Evolutionary conservation across 2,888 invertebrate genomes (phyloP).

Genomic region (Hirtodrosophila cameraria): DNA sequence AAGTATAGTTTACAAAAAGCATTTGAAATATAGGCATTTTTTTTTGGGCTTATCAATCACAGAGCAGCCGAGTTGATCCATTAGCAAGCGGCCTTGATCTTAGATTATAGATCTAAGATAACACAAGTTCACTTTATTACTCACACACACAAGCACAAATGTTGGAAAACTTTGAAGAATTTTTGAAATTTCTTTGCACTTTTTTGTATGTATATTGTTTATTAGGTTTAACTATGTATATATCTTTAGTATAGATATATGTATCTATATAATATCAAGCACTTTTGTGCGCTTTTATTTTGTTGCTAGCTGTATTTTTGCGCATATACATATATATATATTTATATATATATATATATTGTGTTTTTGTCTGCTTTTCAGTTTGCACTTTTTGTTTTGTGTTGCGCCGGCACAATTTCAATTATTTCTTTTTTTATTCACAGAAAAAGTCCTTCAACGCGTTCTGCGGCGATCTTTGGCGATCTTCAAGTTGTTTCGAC

Average conservation of each 20-base stretch:
- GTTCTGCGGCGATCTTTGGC: too few species aligned
- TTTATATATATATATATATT: constrained; percentile 2
- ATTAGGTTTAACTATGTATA: neutral
- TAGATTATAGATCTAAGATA: constrained; percentile 33
- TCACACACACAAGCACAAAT: constrained; percentile 17
- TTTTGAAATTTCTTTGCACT: constrained; percentile 13
- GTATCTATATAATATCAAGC: constrained; percentile 2
- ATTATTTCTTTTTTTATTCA: constrained; percentile 31
- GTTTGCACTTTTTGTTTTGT: constrained; percentile 26
- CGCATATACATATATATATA: constrained; percentile 6
- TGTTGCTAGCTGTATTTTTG: constrained; percentile 12
- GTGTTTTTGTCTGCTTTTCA: constrained; percentile 5
- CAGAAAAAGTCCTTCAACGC: constrained; percentile 55
- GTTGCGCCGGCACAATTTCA: constrained; percentile 48
- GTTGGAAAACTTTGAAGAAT: constrained; percentile 1
- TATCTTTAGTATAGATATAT: constrained; percentile 16
- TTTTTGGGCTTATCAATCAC: constrained; percentile 50
- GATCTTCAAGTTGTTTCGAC: constrained; percentile 41
- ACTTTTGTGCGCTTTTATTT: constrained; percentile 15
- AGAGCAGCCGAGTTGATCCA: too few species aligned
- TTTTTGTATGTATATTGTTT: constrained; percentile 4
- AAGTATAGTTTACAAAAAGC: too few species aligned
- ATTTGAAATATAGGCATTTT: too few species aligned
- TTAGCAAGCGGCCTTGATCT: constrained; percentile 47
- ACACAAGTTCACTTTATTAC: constrained; percentile 18